Evolutionary conservation across 2,888 invertebrate genomes (phyloP), one percentile per base, ranked within the genome.

Genomic region (Minunthozetes semirufus): DNA sequence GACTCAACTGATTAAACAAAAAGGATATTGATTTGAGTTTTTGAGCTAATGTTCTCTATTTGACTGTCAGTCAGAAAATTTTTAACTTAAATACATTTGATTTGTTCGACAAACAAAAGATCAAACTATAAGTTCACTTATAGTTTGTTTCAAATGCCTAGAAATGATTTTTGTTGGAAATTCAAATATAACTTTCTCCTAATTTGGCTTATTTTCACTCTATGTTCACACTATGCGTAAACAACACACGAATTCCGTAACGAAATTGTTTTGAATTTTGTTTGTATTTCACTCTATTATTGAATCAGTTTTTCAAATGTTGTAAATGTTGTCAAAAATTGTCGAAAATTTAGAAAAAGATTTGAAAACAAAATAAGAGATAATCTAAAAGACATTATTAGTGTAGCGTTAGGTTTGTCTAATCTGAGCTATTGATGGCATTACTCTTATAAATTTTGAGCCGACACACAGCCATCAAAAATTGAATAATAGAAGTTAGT

Each of bases 331-430:
- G 15, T 27, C 25, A 29, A 61, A 33, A 61, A 27, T 27, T 13
- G 13, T 2, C 3, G 53, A 9, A 59, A 19, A 59, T 11, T 19
- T n/a, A 11, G 27, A 25, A 19, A 25, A 19, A 59, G 27, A 19
- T 5, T 13, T 1, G 13, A 25, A 29, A 29, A 38, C 9, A 63
- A 8, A 63, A 17, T 15, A 3, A 3, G 27, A 63, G 27, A 63
- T 17, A 63, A 38, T 29, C 63, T 63, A 68, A 68, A 68, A 68
- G 25, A 61, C 61, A 61, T 68, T 68, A 68, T 68, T 68, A 68
- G 13, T 68, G 68, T 68, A 42, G 22, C 68, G 15, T 42, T 68
- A 15, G 15, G 68, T 68, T 68, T 68, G 68, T 38, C 42, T 68
- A 42, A 68, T 68, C 68, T 9, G 19, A 42, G n/a, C 27, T 19